Base-by-base conservation (phyloP, 2,113 vertebrate genomes). In the Mionectes macconnelli region DNA sequence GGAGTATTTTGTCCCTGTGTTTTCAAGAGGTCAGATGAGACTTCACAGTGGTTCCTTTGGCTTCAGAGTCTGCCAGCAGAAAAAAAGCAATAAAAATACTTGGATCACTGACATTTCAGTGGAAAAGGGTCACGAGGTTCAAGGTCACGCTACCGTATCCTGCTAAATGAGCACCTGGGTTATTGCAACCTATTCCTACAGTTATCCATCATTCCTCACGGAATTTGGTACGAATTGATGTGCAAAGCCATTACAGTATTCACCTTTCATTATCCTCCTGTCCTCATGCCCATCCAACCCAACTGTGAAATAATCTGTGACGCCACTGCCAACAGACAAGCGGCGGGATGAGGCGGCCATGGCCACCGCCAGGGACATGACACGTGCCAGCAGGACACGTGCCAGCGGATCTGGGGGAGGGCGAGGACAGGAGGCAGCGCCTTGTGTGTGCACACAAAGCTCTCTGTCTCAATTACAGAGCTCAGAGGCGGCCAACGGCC, bases 271-370 rank as follows among this genome's bases (percentile, higher is more conserved):
- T 59, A 47, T 28, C 45, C 56, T 55, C 47, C 70, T 57, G 16
- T 44, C 53, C 50, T 28, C 10, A 23, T 17, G 47, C 50, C 53
- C 67, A 7, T 25, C 21, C 47, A 25, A 5, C 42, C 40, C 52
- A 57, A 44, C 44, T n/a, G 64, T 59, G 64, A 44, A 49, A 52
- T 5, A 31, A 47, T 3, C 27, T 4, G 2, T 11, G 64, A 44
- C 3, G 1, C 50, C 39, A 15, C 40, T 4, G 3, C 33, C 27
- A 19, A 14, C 0, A 8, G 35, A 25, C 20, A 8, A 14, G 24
- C 14, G 5, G 2, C 1, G 47, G 78, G 24, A 23, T 3, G 7
- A 39, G 40, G 62, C 0, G 2, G 67, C 35, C 40, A 3, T 0
- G 3, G 47, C 37, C 37, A 9, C 12, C 1, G 1, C 30, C 6